Evolutionary conservation across 2,888 invertebrate genomes (phyloP).

Genomic region (Tridacna gigas): DNA sequence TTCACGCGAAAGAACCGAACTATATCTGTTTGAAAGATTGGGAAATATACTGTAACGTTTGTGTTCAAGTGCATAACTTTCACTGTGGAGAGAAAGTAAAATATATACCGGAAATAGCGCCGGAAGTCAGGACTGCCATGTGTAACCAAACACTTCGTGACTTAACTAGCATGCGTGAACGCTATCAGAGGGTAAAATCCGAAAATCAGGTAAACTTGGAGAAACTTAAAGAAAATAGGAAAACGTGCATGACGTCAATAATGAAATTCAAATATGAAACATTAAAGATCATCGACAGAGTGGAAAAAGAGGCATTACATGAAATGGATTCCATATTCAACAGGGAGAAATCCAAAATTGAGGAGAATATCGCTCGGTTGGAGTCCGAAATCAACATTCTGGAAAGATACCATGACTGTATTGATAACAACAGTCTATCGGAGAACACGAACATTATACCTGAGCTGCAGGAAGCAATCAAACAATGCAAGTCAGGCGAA

Average conservation of each 20-base stretch:
- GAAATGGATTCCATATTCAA: constrained; percentile 53
- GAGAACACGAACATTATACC: constrained; percentile 34
- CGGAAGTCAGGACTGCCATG: constrained; percentile 40
- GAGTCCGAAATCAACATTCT: constrained; percentile 41
- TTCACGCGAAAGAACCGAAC: constrained; percentile 49
- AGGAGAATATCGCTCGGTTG: constrained; percentile 39
- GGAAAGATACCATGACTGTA: constrained; percentile 22
- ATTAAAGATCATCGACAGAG: constrained; percentile 43
- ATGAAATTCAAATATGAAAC: constrained; percentile 53
- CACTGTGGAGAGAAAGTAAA: constrained; percentile 62
- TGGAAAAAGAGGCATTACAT: constrained; percentile 57
- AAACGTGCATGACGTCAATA: constrained; percentile 43
- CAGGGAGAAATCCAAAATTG: constrained; percentile 34
- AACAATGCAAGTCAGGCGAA: constrained; percentile 31
- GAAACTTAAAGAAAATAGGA: constrained; percentile 40
- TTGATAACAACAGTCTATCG: constrained; percentile 25
- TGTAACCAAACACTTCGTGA: constrained; percentile 48
- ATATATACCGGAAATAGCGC: constrained; percentile 63
- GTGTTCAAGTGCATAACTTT: constrained; percentile 59
- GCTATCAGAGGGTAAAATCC: constrained; percentile 49
- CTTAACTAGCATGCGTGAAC: constrained; percentile 42
- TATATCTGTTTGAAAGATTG: constrained; percentile 63
- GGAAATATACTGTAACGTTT: constrained; percentile 59
- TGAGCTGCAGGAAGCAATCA: constrained; percentile 47
- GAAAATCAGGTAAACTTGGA: constrained; percentile 39